phyloP scores from a whole-genome alignment of 2,113 vertebrate genomes.

The Diphyllodes magnificus region DNA sequence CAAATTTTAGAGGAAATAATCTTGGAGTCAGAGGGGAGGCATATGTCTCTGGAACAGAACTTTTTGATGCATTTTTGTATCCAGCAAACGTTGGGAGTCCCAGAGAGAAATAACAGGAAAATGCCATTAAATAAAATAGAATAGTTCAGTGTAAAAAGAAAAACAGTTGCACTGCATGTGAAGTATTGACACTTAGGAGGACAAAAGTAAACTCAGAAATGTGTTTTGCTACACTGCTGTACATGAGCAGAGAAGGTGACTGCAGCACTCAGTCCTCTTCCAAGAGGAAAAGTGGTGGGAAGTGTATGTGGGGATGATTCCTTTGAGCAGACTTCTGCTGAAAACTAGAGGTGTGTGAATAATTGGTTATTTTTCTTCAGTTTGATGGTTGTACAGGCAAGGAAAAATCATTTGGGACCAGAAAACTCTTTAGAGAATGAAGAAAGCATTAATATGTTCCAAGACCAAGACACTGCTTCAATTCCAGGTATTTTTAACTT shows the following conservation, averaged over 20 bases:
- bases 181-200: not conserved
- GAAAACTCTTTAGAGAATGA: not conserved
- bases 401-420: not conserved
- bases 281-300: not conserved
- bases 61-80: not conserved
- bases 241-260: not conserved
- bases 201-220: not conserved
- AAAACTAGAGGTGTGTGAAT: not conserved
- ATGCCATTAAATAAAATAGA: not conserved
- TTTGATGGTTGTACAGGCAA: not conserved
- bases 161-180: not conserved
- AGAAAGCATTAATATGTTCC: not conserved
- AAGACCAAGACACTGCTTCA: not conserved
- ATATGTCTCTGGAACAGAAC: not conserved
- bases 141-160: not conserved
- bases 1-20: constrained; percentile 34
- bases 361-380: not conserved
- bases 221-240: not conserved
- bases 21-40: not conserved
- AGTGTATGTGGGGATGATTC: not conserved
- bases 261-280: not conserved
- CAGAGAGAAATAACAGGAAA: not conserved
- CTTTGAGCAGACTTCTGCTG: not conserved
- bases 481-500: not conserved
- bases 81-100: not conserved